phyloP scores from a whole-genome alignment of 2,888 invertebrate genomes.

The Bombylius major region DNA sequence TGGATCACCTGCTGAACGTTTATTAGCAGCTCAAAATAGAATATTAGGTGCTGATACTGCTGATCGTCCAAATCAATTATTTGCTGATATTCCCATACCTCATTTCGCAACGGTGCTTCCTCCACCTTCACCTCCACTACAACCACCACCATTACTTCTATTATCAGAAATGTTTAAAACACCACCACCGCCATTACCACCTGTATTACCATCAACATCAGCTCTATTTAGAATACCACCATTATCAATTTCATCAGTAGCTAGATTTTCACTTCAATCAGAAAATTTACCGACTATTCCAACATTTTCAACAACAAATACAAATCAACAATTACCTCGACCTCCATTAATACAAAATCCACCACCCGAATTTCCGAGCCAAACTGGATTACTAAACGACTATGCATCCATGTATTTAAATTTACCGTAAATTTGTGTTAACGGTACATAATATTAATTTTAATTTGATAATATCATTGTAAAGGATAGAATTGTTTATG shows the following conservation, averaged over 20 bases:
- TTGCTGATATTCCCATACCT: slow-evolving; percentile 70
- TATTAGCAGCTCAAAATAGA: slow-evolving; percentile 95
- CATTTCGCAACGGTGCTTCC: slow-evolving; percentile 47
- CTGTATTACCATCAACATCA: slow-evolving; percentile 47
- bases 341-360: too few species aligned
- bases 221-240: slow-evolving; percentile 53
- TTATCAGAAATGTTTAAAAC: slow-evolving; percentile 59
- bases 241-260: slow-evolving; percentile 10
- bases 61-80: slow-evolving; percentile 83
- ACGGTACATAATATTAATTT: too few species aligned
- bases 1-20: slow-evolving; percentile 89
- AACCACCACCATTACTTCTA: slow-evolving; percentile 48
- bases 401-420: too few species aligned
- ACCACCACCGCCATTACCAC: slow-evolving; percentile 47
- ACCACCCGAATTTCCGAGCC: too few species aligned
- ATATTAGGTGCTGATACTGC: slow-evolving; percentile 75
- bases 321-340: too few species aligned
- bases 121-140: slow-evolving; percentile 59
- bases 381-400: too few species aligned
- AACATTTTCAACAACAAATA: too few species aligned
- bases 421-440: too few species aligned
- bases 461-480: too few species aligned
- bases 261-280: too few species aligned
- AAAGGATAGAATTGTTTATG: too few species aligned
- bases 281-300: too few species aligned